phyloP scores from a whole-genome alignment of 2,113 vertebrate genomes.

The Oostethus manadensis region DNA sequence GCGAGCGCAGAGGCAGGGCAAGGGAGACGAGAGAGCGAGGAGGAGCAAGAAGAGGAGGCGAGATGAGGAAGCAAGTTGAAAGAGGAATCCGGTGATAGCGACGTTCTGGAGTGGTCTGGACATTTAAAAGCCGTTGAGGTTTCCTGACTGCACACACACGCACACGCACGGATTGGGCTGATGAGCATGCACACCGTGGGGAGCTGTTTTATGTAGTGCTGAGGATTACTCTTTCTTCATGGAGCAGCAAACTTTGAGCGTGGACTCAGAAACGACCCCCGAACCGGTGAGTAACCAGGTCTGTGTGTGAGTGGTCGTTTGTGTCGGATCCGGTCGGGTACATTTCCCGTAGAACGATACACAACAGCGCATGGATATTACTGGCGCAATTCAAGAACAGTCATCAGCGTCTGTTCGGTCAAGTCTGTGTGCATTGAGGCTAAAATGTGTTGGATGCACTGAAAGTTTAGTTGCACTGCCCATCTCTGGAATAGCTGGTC shows the following conservation, averaged over 20 bases:
- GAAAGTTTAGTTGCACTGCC: conserved; percentile 28
- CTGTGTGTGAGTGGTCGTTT: background rate
- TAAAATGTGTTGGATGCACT: conserved; percentile 4
- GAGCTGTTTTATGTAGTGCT: conserved; percentile 45
- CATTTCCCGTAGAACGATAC: conserved; percentile 1
- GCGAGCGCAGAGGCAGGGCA: conserved; percentile 39
- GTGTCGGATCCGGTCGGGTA: conserved; percentile 6
- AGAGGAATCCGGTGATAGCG: conserved; percentile 49
- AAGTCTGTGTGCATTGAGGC: background rate
- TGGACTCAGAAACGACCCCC: conserved; percentile 63
- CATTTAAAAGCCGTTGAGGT: conserved; percentile 45
- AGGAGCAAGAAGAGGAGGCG: conserved; percentile 22
- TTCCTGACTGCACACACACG: conserved; percentile 12
- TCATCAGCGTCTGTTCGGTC: background rate
- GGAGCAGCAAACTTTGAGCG: conserved; percentile 83
- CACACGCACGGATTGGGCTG: conserved; percentile 23
- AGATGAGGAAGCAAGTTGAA: conserved; percentile 29
- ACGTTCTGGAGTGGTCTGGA: conserved; percentile 47
- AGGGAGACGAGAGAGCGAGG: conserved; percentile 10
- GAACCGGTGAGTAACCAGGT: conserved; percentile 53
- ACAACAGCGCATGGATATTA: background rate
- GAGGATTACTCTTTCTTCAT: conserved; percentile 73
- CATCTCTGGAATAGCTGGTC: conserved; percentile 30
- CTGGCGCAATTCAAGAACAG: background rate
- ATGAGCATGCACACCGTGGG: conserved; percentile 54